These are phyloP conservation scores for Tupaia chinensis DNA, from an alignment of 2,113 vertebrate genomes.

Conservation along the genomic window DNA sequence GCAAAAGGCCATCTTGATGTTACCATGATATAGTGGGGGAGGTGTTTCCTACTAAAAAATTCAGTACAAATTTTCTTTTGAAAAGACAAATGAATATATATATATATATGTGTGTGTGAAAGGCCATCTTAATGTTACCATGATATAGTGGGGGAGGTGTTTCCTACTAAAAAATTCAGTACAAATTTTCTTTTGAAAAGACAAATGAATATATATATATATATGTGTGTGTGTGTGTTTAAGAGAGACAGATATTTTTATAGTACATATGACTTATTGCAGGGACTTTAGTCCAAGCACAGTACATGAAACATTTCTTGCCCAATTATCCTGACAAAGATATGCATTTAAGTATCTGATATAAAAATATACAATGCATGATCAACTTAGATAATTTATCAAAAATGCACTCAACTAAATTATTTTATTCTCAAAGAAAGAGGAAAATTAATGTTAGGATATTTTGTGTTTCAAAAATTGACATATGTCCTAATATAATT, in stretches of 20 bases:
- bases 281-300: neutral
- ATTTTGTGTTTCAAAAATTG: conserved; percentile 17
- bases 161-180: neutral
- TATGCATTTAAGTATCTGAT: neutral
- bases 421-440: neutral
- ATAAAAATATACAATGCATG: neutral
- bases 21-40: neutral
- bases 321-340: neutral
- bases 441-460: neutral
- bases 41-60: neutral
- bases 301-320: neutral
- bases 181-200: conserved; percentile 22
- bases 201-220: neutral
- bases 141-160: neutral
- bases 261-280: neutral
- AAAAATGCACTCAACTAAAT: neutral
- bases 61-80: neutral
- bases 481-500: neutral
- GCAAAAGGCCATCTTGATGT: neutral
- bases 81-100: neutral
- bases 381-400: neutral
- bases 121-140: neutral
- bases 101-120: neutral
- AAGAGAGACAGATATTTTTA: too few relatives aligned
- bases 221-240: too few relatives aligned